Conservation (phyloP, 2,888 invertebrate species). For the Perithous albicinctus region DNA sequence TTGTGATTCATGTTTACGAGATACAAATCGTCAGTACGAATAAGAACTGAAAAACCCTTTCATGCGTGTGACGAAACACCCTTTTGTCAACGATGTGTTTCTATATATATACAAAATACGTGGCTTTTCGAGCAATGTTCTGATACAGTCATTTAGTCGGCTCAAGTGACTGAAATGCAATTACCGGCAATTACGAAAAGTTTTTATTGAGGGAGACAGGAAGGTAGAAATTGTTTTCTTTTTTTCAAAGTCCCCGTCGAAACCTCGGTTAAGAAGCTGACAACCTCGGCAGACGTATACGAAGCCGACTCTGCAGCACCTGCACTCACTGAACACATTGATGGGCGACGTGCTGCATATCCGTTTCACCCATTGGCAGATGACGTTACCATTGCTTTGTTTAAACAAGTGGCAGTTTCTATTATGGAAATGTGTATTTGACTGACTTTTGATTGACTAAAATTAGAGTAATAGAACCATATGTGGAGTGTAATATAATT, state of each 20-base stretch:
- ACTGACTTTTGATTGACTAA: neutral
- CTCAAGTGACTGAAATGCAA: conserved; percentile 78
- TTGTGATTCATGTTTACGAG: conserved; percentile 69
- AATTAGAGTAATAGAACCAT: conserved; percentile 11
- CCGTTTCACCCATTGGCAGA: neutral
- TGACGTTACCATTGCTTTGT: neutral
- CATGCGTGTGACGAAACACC: conserved; percentile 33
- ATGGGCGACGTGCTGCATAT: conserved; percentile 11
- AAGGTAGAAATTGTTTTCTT: conserved; percentile 28
- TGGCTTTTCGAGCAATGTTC: neutral
- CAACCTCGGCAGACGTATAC: conserved; percentile 59
- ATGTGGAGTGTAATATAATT: neutral
- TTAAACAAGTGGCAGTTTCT: neutral
- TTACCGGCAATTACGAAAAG: conserved; percentile 76
- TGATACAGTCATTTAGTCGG: conserved; percentile 58
- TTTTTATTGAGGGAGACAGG: conserved; percentile 61
- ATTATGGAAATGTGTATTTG: neutral
- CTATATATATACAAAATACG: neutral
- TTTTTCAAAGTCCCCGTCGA: conserved; percentile 53
- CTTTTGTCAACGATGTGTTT: conserved; percentile 14
- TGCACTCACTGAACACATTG: conserved; percentile 41
- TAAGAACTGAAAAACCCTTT: neutral
- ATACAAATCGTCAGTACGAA: neutral
- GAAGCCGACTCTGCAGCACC: conserved; percentile 34
- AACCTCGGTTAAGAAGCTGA: conserved; percentile 64